Evolutionary conservation across 2,888 invertebrate species (phyloP).

Genomic region (Alitta virens): DNA sequence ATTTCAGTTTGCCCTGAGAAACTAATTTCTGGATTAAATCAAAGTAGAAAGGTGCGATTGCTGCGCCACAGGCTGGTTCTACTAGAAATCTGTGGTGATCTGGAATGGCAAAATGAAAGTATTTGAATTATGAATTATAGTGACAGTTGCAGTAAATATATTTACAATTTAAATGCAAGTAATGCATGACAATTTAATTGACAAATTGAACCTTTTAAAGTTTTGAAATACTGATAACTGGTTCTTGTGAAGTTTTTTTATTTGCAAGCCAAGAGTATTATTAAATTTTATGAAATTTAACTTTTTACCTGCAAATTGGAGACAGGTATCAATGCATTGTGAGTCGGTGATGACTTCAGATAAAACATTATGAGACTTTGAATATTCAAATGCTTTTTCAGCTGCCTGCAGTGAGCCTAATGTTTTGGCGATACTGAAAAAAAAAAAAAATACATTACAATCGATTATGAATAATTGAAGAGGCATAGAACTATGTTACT

Average conservation of each 20-base stretch:
- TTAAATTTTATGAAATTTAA: not conserved
- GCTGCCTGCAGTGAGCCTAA: conserved; percentile 56
- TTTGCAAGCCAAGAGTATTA: not conserved
- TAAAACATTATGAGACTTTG: conserved; percentile 44
- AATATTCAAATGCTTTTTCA: conserved; percentile 42
- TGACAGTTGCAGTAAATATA: too few species aligned
- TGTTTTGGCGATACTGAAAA: conserved; percentile 56
- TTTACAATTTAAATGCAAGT: too few species aligned
- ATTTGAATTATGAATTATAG: too few species aligned
- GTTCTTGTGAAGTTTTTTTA: too few species aligned
- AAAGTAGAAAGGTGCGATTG: conserved; percentile 58
- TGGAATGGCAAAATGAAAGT: conserved; percentile 26
- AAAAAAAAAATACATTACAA: too few species aligned
- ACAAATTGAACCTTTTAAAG: not conserved
- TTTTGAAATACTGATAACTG: too few species aligned
- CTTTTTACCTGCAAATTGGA: conserved; percentile 55
- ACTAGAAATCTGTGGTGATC: conserved; percentile 60
- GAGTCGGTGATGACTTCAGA: conserved; percentile 57
- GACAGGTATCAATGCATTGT: conserved; percentile 56
- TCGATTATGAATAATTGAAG: too few species aligned
- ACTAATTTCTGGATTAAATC: conserved; percentile 47
- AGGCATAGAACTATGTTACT: too few species aligned
- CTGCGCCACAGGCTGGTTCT: conserved; percentile 61
- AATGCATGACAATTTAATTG: too few species aligned
- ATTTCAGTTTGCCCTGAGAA: conserved; percentile 38